Conservation (phyloP, 2,113 vertebrate genomes). For the Acanthochromis polyacanthus region DNA sequence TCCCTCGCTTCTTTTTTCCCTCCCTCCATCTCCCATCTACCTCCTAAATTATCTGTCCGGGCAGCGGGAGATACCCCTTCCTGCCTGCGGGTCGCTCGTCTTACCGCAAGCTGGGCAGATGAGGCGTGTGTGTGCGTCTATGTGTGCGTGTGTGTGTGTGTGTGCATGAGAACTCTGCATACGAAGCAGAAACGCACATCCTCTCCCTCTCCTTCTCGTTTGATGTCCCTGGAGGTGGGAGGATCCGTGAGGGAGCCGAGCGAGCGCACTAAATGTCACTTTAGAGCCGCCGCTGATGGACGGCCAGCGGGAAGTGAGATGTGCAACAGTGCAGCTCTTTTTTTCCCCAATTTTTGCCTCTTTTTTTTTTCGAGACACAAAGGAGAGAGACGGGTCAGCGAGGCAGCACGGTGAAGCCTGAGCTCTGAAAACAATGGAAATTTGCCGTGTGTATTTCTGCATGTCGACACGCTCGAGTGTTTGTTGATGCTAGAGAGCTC, state of each 20-base stretch:
- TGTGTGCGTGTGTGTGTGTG: slow-evolving; percentile 16
- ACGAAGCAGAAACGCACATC: slow-evolving; percentile 32
- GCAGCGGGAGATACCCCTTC: slow-evolving; percentile 66
- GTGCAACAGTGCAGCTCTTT: slow-evolving; percentile 19
- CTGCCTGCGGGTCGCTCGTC: slow-evolving; percentile 51
- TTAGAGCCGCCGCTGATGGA: slow-evolving; percentile 57
- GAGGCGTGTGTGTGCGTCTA: slow-evolving; percentile 29
- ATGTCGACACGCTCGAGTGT: slow-evolving; percentile 61
- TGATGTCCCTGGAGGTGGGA: slow-evolving; percentile 56
- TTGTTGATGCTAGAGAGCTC: slow-evolving; percentile 67
- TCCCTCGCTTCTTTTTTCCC: background rate
- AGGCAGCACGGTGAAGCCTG: slow-evolving; percentile 30
- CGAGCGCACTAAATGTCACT: slow-evolving; percentile 55
- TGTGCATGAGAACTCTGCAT: slow-evolving; percentile 29
- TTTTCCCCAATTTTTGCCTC: background rate
- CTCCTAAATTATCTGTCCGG: slow-evolving; percentile 69
- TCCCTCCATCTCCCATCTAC: background rate
- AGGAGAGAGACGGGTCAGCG: slow-evolving; percentile 18
- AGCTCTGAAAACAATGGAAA: slow-evolving; percentile 67
- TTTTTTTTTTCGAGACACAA: slow-evolving; percentile 14
- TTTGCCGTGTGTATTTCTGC: slow-evolving; percentile 53
- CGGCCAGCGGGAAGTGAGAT: slow-evolving; percentile 43
- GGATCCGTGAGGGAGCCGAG: slow-evolving; percentile 38
- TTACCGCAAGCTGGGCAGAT: slow-evolving; percentile 45
- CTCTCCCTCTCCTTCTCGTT: slow-evolving; percentile 41